Evolutionary conservation across 2,888 invertebrate species (phyloP).

Genomic region (Phytoseiulus persimilis): DNA sequence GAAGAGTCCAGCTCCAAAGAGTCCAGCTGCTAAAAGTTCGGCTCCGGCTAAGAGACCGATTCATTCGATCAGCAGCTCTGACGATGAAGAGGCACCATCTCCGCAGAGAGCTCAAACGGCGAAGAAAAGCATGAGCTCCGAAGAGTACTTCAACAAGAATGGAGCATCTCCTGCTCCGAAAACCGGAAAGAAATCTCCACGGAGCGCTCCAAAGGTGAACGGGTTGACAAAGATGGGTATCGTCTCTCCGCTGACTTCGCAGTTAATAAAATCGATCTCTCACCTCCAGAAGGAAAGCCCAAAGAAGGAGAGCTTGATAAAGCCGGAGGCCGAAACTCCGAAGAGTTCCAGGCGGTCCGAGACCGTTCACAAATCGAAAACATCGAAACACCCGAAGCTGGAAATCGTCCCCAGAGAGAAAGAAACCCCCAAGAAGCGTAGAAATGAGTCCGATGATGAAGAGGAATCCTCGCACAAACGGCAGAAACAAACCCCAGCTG

Average conservation of each 20-base stretch:
- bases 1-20: not conserved
- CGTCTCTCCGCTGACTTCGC: too few relatives aligned
- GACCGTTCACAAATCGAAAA: slow-evolving; percentile 46
- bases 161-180: not conserved
- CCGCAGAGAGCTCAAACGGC: not conserved
- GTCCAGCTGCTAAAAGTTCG: not conserved
- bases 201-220: not conserved
- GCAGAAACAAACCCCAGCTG: not conserved
- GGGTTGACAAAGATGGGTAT: too few relatives aligned
- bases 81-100: not conserved
- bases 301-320: slow-evolving; percentile 26
- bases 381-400: slow-evolving; percentile 47
- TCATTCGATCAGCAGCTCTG: not conserved
- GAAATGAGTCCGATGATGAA: not conserved
- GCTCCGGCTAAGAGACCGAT: not conserved
- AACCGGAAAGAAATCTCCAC: slow-evolving; percentile 15
- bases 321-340: slow-evolving; percentile 48
- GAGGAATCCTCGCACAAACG: not conserved
- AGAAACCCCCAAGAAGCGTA: not conserved
- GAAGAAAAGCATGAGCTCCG: not conserved
- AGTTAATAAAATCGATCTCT: too few relatives aligned
- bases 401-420: not conserved
- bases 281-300: not conserved
- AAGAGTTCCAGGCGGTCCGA: slow-evolving; percentile 50
- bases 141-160: not conserved